Evolutionary conservation across 2,797 vertebrate genomes (phyloP), one percentile per base, ranked within the genome.

Genomic region (Sebastes dallii): DNA sequence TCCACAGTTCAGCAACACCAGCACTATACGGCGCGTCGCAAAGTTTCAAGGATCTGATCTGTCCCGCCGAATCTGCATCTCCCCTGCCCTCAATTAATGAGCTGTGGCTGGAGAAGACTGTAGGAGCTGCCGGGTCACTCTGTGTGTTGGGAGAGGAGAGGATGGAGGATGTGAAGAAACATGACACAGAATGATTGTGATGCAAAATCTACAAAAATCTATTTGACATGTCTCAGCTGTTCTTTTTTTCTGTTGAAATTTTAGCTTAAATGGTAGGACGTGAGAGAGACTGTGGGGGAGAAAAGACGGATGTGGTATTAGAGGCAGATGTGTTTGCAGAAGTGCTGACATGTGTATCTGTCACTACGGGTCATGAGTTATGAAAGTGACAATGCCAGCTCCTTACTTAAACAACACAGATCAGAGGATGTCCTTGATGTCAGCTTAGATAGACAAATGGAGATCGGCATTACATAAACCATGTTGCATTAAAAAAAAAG

Each of bases 1-100:
- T 94, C 93, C 87, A 90, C 91, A 94, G 93, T 93, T 94, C 89
- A 94, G 90, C 86, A 90, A 86, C 89, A 93, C 91, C 86, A 91
- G 90, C 87, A 83, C 80, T 72, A 76, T 78, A 78, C 10, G 16
- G 74, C 87, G 71, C 59, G 76, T 81, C 22, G 62, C 72, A 81
- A 86, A 91, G 87, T 92, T 93, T 88, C 71, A 90, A 80, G 81
- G 78, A 85, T 94, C 88, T 78, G 70, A 84, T 92, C 88, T 84
- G 91, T 91, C 90, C 89, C 42, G 11, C 80, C 71, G 42, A 36
- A 90, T 94, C 88, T 91, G 83, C 83, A 62, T 91, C 91, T 86
- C 61, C 64, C 69, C 25, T 79, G 82, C 67, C 85, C 83, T 78
- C 83, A 81, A 86, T 93, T 91, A 89, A 91, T 93, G 80, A 88